Evolutionary conservation across 2,113 vertebrate genomes (phyloP).

Genomic region (Colius striatus): DNA sequence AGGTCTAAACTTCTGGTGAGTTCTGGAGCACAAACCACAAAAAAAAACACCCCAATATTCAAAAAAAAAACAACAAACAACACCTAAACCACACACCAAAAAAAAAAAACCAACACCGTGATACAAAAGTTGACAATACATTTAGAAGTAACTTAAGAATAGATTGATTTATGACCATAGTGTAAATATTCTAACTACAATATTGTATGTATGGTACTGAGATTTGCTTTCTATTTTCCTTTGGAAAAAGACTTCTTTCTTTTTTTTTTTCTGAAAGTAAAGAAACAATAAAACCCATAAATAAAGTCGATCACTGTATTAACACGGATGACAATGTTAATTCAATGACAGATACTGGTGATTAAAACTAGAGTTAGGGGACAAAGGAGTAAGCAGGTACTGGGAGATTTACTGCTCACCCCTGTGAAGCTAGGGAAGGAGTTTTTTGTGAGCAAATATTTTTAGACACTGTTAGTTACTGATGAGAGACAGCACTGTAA

Average conservation of each 20-base stretch:
- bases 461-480: background rate
- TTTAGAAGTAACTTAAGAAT: background rate
- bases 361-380: slow-evolving; percentile 28
- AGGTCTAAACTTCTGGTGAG: background rate
- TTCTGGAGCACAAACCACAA: background rate
- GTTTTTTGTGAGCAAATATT: background rate
- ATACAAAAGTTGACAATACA: background rate
- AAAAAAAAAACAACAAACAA: background rate
- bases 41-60: accelerated
- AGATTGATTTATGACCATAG: background rate
- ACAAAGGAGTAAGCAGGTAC: background rate
- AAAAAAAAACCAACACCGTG: accelerated
- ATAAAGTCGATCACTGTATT: background rate
- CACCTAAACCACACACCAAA: background rate
- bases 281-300: background rate
- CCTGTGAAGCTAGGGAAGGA: background rate
- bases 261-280: background rate
- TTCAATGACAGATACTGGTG: slow-evolving; percentile 10
- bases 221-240: background rate
- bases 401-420: background rate
- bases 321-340: background rate
- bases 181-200: background rate
- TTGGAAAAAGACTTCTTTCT: background rate
- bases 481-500: background rate
- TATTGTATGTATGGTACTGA: background rate